Base-by-base conservation (phyloP, 2,888 invertebrate genomes). In the Ariolimax columbianus region DNA sequence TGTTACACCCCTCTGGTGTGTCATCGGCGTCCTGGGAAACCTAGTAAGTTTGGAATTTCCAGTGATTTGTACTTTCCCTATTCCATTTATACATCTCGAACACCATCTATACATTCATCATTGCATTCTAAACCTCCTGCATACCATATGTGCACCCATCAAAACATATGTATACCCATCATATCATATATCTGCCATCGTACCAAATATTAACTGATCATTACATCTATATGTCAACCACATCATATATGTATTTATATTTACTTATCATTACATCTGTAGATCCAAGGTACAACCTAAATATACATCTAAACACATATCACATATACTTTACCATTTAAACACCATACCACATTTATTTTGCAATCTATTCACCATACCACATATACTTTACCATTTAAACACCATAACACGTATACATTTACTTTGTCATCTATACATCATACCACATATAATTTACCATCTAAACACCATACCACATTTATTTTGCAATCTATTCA, bases 21-120 rank as follows among this genome's bases (percentile, higher is more conserved):
- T 89, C 14, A 88, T 94, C 11, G 93, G 93, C 3, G 87, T 92
- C 73, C 73, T 91, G 23, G 94, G 94, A 14, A 94, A 94, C 86
- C 80, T 90, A 55, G 82, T 85, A 33, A 70, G 82, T 68, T 59
- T 40, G 2, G 40, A 43, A n/a, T n/a, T n/a, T n/a, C n/a, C n/a
- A n/a, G n/a, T n/a, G n/a, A n/a, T n/a, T n/a, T n/a, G n/a, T 3
- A 55, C 55, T 11, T 55, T 23, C 3, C 23, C 47, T 55, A 23
- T n/a, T n/a, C 23, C 55, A 55, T 55, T 55, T 55, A 55, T 23
- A 17, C 19, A 55, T 55, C 23, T 2, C 23, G 3, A 55, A 55
- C 17, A 55, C 3, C 19, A 55, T 55, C 23, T 19, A 23, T 55
- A 19, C 7, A 19, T 55, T 55, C 7, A 55, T 55, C 23, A 6